Evolutionary conservation across 2,888 invertebrate species (phyloP).

Genomic region (Oscheius sp.): DNA sequence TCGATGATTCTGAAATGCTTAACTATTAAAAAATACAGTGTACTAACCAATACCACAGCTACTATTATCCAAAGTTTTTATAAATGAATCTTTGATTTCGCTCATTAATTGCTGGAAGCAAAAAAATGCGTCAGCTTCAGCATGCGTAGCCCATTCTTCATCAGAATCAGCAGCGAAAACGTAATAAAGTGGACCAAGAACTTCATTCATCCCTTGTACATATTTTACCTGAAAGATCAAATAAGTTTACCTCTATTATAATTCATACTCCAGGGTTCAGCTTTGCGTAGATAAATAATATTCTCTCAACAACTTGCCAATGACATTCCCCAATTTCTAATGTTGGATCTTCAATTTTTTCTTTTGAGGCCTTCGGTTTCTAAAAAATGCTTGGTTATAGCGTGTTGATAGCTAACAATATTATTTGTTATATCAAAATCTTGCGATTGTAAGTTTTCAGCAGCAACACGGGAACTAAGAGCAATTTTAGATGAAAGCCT

Average conservation of each 20-base stretch:
- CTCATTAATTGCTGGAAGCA: constrained; percentile 98
- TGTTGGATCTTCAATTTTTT: neutral
- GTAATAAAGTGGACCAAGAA: constrained; percentile 96
- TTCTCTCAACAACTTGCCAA: constrained; percentile 79
- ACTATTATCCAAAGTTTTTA: constrained; percentile 85
- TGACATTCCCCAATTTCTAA: constrained; percentile 18
- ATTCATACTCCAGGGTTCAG: constrained; percentile 98
- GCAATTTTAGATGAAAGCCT: constrained; percentile 5
- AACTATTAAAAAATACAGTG: neutral
- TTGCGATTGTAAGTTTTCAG: constrained; percentile 16
- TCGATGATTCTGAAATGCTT: constrained; percentile 75
- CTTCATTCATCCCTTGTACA: constrained; percentile 92
- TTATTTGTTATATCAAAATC: constrained; percentile 17
- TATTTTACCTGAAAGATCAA: constrained; percentile 71
- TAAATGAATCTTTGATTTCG: constrained; percentile 92
- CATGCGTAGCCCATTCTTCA: constrained; percentile 83
- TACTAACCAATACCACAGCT: constrained; percentile 66
- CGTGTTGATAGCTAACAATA: neutral
- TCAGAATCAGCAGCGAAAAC: constrained; percentile 91
- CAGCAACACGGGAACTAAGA: constrained; percentile 5
- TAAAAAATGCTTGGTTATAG: neutral
- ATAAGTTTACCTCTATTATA: constrained; percentile 78
- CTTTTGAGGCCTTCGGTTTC: neutral
- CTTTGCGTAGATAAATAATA: constrained; percentile 95
- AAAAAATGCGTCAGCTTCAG: constrained; percentile 96